Percentiles rank a stretch among this genome's conserved stretches.
Conservation (phyloP, 2,113 vertebrate genomes). For the Sebastes schlegelii region DNA sequence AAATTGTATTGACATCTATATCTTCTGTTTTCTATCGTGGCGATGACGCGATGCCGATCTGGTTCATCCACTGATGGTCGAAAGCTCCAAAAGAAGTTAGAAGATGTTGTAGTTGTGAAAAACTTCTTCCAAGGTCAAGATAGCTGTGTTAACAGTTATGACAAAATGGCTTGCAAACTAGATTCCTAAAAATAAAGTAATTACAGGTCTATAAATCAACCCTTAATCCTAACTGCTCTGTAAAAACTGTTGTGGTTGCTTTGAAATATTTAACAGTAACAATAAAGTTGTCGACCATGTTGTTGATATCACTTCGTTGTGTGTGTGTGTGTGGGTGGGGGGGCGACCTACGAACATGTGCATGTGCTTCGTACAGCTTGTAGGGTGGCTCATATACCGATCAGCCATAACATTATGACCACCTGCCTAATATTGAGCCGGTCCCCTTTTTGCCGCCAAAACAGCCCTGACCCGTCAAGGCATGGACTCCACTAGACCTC, state of each 20-base stretch:
- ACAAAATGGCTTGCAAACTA: not conserved
- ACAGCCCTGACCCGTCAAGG: too few species aligned
- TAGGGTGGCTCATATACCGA: not conserved
- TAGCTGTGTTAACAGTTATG: too few species aligned
- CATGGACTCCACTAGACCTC: too few species aligned
- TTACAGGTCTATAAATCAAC: not conserved
- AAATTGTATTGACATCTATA: too few species aligned
- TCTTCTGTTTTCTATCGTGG: too few species aligned
- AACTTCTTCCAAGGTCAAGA: not conserved
- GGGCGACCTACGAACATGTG: not conserved
- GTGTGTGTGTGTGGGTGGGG: too few species aligned
- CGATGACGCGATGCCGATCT: too few species aligned
- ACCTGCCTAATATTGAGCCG: too few species aligned
- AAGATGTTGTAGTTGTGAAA: not conserved
- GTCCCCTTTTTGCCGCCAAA: too few species aligned
- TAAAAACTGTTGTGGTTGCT: not conserved
- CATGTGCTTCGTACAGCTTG: not conserved
- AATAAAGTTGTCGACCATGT: not conserved
- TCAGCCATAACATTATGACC: too few species aligned
- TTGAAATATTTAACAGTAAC: not conserved
- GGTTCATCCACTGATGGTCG: not conserved
- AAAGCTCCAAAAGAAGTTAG: not conserved
- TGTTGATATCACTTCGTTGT: too few species aligned
- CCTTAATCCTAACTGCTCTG: not conserved
- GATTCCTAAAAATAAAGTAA: not conserved